phyloP scores from a whole-genome alignment of 1,140 invertebrate genomes.

The Pseudachorutes palmiensis region DNA sequence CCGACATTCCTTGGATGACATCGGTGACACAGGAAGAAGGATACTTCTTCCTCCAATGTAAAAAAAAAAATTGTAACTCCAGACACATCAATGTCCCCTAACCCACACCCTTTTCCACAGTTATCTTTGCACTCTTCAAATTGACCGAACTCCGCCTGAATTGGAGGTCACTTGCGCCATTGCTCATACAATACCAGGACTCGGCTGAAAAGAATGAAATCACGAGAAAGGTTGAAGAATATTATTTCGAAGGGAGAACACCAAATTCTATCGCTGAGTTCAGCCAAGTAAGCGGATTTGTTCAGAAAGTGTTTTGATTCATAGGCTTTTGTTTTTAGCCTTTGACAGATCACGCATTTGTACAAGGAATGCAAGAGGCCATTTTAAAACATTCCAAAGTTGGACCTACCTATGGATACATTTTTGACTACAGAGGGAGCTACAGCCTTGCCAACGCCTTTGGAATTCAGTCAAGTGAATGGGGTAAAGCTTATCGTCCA shows the following conservation, averaged over 20 bases:
- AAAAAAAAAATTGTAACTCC: no score
- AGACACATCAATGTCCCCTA: no score
- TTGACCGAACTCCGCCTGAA: neutral
- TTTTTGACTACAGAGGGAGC: slow-evolving; percentile 29
- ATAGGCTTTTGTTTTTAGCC: neutral
- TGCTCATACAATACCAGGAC: slow-evolving; percentile 9
- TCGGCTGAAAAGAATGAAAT: slow-evolving; percentile 14
- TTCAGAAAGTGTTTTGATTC: neutral
- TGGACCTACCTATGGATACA: slow-evolving; percentile 27
- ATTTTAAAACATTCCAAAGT: slow-evolving; percentile 21
- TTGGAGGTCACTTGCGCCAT: neutral
- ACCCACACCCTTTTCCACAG: no score
- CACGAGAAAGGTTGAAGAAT: slow-evolving; percentile 5
- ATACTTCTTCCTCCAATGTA: slow-evolving; percentile 21
- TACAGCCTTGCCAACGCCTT: slow-evolving; percentile 18
- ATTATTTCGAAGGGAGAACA: slow-evolving; percentile 11
- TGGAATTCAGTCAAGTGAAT: neutral
- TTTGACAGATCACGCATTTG: slow-evolving; percentile 20
- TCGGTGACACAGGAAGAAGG: slow-evolving; percentile 23
- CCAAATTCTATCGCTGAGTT: neutral
- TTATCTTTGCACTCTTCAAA: neutral
- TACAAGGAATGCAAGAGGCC: slow-evolving; percentile 19
- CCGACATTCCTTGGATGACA: slow-evolving; percentile 20
- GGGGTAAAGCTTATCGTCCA: no score
- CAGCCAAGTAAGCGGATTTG: no score